phyloP scores from a whole-genome alignment of 2,797 vertebrate genomes.

The Dipus sagitta region DNA sequence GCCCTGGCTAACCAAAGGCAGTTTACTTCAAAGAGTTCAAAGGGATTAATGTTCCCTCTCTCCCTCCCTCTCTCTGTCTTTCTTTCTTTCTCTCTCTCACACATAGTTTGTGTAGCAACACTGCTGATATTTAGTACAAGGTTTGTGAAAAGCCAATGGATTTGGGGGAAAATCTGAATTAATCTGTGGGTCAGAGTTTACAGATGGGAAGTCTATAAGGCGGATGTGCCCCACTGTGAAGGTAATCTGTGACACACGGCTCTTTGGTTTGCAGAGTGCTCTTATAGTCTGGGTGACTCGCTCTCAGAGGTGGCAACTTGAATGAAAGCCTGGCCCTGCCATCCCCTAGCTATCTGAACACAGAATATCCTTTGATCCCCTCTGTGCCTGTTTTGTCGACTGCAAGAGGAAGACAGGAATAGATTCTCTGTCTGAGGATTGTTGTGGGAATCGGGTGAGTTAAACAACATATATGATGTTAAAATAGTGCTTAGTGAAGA shows the following conservation, averaged over 20 bases:
- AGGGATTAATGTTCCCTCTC: background rate
- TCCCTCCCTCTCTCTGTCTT: background rate
- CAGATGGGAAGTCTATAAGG: background rate
- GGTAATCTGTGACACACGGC: background rate
- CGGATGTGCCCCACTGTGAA: too few species aligned
- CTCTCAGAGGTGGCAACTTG: background rate
- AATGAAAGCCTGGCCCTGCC: background rate
- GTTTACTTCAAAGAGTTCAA: background rate
- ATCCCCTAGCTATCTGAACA: background rate
- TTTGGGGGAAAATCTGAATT: background rate
- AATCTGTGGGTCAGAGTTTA: background rate
- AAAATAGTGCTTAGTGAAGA: background rate
- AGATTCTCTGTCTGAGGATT: background rate
- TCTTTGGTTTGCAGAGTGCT: background rate
- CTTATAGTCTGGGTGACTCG: background rate
- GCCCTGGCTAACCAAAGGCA: background rate
- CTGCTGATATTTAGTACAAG: background rate
- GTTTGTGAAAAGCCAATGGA: conserved; percentile 11
- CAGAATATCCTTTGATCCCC: background rate
- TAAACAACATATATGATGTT: background rate
- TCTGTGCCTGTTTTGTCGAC: background rate
- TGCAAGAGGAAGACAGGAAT: background rate
- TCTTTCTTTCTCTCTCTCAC: background rate
- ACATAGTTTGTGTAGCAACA: background rate
- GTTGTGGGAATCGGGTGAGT: background rate